Conservation (phyloP, 2,888 invertebrate genomes). For the Eustalomyia histrio region DNA sequence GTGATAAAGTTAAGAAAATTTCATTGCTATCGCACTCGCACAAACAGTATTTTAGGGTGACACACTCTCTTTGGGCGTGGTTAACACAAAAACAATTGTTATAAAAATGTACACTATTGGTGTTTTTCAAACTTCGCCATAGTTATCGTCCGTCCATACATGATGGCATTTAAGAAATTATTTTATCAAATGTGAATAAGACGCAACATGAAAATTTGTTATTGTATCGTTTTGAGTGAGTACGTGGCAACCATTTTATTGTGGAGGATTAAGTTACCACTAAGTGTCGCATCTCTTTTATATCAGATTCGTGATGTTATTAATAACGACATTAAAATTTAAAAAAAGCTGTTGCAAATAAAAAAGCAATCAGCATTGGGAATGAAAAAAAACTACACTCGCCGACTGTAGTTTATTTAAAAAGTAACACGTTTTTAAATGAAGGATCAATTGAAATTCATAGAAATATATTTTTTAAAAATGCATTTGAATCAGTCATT, state of each 20-base stretch:
- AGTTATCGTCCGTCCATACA: neutral
- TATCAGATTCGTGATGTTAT: slow-evolving; percentile 72
- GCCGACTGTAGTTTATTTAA: too few species aligned
- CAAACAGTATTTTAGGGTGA: neutral
- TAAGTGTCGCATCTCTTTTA: slow-evolving; percentile 70
- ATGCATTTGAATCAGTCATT: too few species aligned
- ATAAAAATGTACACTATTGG: neutral
- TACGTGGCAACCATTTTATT: slow-evolving; percentile 72
- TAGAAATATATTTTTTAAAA: too few species aligned
- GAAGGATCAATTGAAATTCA: too few species aligned
- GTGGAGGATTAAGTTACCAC: slow-evolving; percentile 69
- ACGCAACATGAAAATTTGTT: neutral
- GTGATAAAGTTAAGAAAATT: too few species aligned
- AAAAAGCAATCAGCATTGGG: too few species aligned
- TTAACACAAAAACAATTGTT: neutral
- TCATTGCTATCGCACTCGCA: neutral
- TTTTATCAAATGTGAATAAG: neutral
- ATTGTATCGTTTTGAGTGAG: slow-evolving; percentile 38
- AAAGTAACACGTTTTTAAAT: too few species aligned
- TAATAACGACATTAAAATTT: slow-evolving; percentile 49
- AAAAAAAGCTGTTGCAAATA: slow-evolving; percentile 28
- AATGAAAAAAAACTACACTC: too few species aligned
- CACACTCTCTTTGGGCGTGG: neutral
- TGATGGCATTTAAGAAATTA: neutral
- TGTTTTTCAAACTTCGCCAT: neutral